Percentiles rank a stretch among this genome's conserved stretches.
Evolutionary conservation across 2,113 vertebrate species (phyloP).

Genomic region (Sigmodon hispidus): DNA sequence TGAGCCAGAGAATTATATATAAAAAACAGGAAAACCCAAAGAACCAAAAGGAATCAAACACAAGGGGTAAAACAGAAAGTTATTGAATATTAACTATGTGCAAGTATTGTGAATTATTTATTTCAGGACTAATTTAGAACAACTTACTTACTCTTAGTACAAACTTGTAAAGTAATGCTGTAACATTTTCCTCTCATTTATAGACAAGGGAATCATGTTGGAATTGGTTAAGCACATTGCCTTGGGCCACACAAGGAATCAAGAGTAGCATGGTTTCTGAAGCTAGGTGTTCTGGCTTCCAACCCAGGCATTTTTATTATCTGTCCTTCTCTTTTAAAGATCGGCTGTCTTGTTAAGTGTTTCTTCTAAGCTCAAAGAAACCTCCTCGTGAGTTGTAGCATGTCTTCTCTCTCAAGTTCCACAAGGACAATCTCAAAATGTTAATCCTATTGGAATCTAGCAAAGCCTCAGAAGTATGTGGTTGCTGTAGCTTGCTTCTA

Average conservation of each 20-base stretch:
- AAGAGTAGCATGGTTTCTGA: background rate
- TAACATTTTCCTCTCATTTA: background rate
- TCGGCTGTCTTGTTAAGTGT: background rate
- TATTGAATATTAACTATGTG: background rate
- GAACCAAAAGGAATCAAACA: conserved; percentile 18
- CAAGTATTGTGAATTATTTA: background rate
- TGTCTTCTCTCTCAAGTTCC: background rate
- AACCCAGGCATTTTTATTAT: background rate
- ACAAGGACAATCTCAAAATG: background rate
- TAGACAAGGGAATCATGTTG: background rate
- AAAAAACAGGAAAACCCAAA: background rate
- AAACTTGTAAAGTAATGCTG: background rate
- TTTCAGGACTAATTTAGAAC: background rate
- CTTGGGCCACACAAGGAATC: background rate
- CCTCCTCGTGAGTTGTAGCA: background rate
- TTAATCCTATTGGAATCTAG: background rate
- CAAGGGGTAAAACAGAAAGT: background rate
- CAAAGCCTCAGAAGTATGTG: background rate
- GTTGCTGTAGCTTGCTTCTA: background rate
- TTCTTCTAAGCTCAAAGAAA: conserved; percentile 15
- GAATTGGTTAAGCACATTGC: background rate
- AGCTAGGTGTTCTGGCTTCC: background rate
- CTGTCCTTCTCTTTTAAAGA: conserved; percentile 33
- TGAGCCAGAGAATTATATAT: background rate
- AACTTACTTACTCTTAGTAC: background rate